These are phyloP conservation scores for Cherax quadricarinatus DNA, from an alignment of 1,140 invertebrate species.

Conservation along the genomic window DNA sequence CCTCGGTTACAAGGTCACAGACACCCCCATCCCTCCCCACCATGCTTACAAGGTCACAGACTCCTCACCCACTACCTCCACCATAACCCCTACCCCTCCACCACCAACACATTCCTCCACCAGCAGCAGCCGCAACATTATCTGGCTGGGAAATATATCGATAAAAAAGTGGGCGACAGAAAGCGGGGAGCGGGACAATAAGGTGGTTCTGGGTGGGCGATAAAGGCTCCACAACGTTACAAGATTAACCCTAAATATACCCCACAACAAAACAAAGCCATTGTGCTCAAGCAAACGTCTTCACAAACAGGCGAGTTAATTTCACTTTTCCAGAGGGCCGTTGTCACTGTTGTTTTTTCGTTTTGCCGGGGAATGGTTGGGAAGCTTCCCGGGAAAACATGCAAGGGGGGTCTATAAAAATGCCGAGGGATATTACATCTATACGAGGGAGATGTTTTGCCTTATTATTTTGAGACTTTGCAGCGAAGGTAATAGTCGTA, in stretches of 20 bases:
- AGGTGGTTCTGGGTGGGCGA: slow-evolving; percentile 32
- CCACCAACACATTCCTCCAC: neutral
- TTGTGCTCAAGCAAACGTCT: slow-evolving; percentile 62
- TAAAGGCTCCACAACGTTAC: slow-evolving; percentile 49
- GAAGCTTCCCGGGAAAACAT: neutral
- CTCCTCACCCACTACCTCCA: neutral
- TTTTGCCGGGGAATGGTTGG: neutral
- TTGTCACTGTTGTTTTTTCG: slow-evolving; percentile 36
- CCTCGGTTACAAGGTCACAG: no score
- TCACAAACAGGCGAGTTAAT: slow-evolving; percentile 68
- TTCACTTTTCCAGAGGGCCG: slow-evolving; percentile 56
- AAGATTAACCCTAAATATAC: slow-evolving; percentile 48
- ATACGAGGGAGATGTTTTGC: neutral
- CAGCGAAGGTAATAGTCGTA: neutral
- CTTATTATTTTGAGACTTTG: neutral
- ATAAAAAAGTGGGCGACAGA: slow-evolving; percentile 2
- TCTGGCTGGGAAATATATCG: slow-evolving; percentile 25
- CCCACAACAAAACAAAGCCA: slow-evolving; percentile 67
- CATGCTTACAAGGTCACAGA: no score
- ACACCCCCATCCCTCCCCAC: no score
- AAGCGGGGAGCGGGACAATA: slow-evolving; percentile 27
- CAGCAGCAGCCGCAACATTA: slow-evolving; percentile 3
- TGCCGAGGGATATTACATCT: slow-evolving; percentile 9
- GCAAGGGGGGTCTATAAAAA: neutral
- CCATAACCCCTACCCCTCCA: neutral